Base-by-base conservation (phyloP, 1,140 invertebrate genomes). In the Drosophila sechellia region DNA sequence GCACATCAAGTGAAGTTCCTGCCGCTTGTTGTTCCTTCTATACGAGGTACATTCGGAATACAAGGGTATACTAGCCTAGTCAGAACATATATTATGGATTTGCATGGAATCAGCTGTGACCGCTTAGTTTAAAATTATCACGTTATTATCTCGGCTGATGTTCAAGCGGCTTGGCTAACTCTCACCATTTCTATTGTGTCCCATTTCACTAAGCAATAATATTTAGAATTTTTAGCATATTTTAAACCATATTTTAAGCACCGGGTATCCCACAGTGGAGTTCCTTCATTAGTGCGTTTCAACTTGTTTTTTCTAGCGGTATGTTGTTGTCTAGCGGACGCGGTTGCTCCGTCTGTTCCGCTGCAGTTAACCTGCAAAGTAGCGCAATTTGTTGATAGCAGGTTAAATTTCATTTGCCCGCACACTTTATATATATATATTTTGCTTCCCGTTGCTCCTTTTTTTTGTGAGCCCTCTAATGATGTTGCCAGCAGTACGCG, bases 341-440 rank as follows among this genome's bases (percentile, higher is more conserved):
- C 61, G 74, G 61, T 54, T 59, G 34, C 54, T 68, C 74, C 69
- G 84, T 84, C 84, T 89, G 72, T 89, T 89, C 65, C 79, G 77
- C 79, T 80, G 84, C 84, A 84, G 84, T 84, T 89, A 89, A 89
- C 84, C 80, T 89, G 84, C 73, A 89, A 89, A 89, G 84, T 89
- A 89, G 84, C 84, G 80, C 84, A 89, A 89, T 89, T 89, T 89
- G 84, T 89, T 89, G 85, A 89, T 89, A 89, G 80, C 84, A 80
- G 84, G 68, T 89, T 58, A 89, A 89, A 89, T 89, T 89, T 84
- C 79, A 89, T 89, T 89, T 89, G 76, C 77, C 57, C 70, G 54
- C 73, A 71, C 77, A 50, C 37, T 70, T 77, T 80, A 77, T 48
- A 55, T 48, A 79, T 48, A 79, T 79, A 79, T 79, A 77, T 72